Evolutionary conservation across 2,113 vertebrate species (phyloP), one percentile per base, ranked within the genome.

Genomic region (Panurus biarmicus): DNA sequence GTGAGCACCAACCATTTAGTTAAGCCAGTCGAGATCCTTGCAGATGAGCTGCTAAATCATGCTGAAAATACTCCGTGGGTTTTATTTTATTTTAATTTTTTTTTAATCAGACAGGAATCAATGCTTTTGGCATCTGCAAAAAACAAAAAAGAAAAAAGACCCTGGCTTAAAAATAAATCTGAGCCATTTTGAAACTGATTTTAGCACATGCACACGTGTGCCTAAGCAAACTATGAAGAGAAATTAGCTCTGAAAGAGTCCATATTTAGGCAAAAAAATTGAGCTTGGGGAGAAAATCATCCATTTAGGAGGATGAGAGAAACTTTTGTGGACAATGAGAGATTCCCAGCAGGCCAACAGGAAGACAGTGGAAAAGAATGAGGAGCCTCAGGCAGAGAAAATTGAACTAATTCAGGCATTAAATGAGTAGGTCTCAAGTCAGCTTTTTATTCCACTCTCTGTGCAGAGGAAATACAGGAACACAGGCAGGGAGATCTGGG

Each of bases 311-410:
- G 47, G 61, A 36, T 1, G 24, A 80, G 64, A 60, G 75, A n/a
- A 96, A 84, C 51, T 75, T 94, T 12, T 2, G 7, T 10, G 16
- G 73, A 70, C 61, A 61, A 75, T 24, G 65, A 54, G 73, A 70
- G 67, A 60, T 66, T 89, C 93, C 86, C 89, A 92, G 80, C 31
- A 90, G 94, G 76, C 15, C 10, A 40, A 36, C 22, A 78, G 89
- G 89, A 77, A 56, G 2, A 3, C 11, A 42, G 80, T 36, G 57
- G 76, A 57, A 81, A 80, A 89, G 70, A 84, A 84, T 50, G 65
- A 81, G 77, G 65, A 92, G 89, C 89, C 83, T 92, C 12, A 0
- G 93, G 96, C 94, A 87, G 72, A 87, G 86, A 83, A 94, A 92
- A 95, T 56, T 0, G 23, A 64, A 88, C 65, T 74, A 88, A 93